phyloP scores from a whole-genome alignment of 2,113 vertebrate genomes.

The Conger conger region DNA sequence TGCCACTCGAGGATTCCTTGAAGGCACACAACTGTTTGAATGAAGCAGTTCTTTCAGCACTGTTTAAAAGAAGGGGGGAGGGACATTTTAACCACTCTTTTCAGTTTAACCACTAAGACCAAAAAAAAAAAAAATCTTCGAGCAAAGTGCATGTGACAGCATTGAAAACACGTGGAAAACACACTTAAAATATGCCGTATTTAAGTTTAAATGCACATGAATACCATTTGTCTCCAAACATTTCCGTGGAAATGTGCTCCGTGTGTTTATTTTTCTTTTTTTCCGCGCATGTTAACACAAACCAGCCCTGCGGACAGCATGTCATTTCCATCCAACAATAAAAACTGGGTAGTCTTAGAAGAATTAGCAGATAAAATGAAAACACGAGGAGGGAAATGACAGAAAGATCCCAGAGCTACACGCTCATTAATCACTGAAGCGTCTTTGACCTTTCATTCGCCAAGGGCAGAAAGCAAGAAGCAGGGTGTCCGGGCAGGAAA shows the following conservation, averaged over 20 bases:
- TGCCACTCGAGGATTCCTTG: slow-evolving; percentile 49
- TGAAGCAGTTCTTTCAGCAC: neutral
- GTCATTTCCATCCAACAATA: slow-evolving; percentile 30
- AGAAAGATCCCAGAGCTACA: slow-evolving; percentile 73
- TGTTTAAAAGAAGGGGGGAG: neutral
- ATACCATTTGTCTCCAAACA: neutral
- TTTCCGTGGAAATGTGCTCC: neutral
- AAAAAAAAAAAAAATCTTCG: neutral
- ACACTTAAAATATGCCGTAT: neutral
- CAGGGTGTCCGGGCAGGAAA: slow-evolving; percentile 30
- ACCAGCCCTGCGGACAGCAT: slow-evolving; percentile 29
- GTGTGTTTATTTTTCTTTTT: slow-evolving; percentile 24
- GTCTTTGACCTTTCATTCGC: slow-evolving; percentile 81
- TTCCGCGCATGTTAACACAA: slow-evolving; percentile 16
- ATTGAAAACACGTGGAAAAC: neutral
- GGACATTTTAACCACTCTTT: neutral
- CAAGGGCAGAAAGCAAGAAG: slow-evolving; percentile 45
- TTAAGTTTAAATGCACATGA: neutral
- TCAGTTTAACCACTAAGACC: too few relatives aligned
- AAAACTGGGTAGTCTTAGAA: slow-evolving; percentile 51
- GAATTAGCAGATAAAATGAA: slow-evolving; percentile 74
- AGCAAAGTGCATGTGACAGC: neutral
- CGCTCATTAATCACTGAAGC: slow-evolving; percentile 79
- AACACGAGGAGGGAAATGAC: slow-evolving; percentile 62
- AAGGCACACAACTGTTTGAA: slow-evolving; percentile 21